These are phyloP conservation scores for Tenodera sinensis DNA, from an alignment of 2,888 invertebrate genomes.

Conservation along the genomic window DNA sequence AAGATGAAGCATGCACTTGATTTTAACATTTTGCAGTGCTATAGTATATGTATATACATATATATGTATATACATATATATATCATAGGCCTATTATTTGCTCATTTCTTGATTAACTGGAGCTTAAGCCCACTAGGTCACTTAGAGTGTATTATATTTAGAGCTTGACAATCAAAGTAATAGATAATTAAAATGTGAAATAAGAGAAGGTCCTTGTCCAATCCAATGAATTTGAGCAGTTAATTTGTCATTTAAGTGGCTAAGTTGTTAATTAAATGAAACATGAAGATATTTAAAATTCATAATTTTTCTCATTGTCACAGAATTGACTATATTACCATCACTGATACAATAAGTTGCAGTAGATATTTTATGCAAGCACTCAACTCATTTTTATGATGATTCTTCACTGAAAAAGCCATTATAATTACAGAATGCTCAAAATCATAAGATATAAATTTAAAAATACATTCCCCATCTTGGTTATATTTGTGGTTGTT, in stretches of 20 bases:
- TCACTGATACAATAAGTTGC: neutral
- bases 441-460: neutral
- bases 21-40: neutral
- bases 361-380: neutral
- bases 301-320: neutral
- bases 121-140: neutral
- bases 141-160: neutral
- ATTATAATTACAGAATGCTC: no score
- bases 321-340: neutral
- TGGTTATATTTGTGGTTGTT: no score
- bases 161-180: neutral
- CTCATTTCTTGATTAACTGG: neutral
- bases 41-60: no score
- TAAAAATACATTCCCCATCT: no score
- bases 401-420: no score
- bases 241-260: neutral
- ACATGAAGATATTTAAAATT: neutral
- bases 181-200: neutral
- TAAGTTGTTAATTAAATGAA: neutral
- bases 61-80: no score
- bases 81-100: neutral
- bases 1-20: neutral
- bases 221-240: neutral
- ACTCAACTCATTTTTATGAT: no score
- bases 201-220: neutral